These are phyloP conservation scores for Chrosomus eos DNA, from an alignment of 2,797 vertebrate genomes.

Conservation along the genomic window DNA sequence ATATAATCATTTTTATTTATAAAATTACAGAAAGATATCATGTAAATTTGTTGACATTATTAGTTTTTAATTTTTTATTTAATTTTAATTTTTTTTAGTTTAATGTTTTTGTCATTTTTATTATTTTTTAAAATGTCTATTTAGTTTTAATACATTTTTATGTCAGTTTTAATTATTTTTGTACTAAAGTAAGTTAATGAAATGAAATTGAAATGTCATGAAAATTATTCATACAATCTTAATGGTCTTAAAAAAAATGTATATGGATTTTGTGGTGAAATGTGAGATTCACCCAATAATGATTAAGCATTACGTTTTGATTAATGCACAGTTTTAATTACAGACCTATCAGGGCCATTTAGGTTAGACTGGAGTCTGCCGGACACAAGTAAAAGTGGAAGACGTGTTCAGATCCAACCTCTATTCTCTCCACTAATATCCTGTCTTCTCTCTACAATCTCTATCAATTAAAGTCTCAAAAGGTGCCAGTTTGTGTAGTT, in stretches of 20 bases:
- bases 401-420: background rate
- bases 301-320: background rate
- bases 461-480: background rate
- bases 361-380: background rate
- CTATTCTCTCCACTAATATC: background rate
- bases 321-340: background rate
- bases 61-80: background rate
- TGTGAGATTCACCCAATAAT: background rate
- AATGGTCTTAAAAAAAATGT: background rate
- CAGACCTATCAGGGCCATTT: background rate
- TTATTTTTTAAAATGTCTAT: background rate
- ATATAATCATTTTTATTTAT: background rate
- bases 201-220: background rate
- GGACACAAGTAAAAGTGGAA: background rate
- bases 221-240: background rate
- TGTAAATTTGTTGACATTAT: background rate
- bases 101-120: background rate
- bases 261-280: background rate
- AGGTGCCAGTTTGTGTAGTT: background rate
- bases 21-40: background rate
- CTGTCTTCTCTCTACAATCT: background rate
- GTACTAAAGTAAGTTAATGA: background rate
- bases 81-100: no score
- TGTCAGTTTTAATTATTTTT: background rate
- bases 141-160: background rate